A percentile compares a stretch with the other conserved stretches of the same genome.
Conservation (phyloP, 2,113 vertebrate species). For the Cephalopholis sonnerati region DNA sequence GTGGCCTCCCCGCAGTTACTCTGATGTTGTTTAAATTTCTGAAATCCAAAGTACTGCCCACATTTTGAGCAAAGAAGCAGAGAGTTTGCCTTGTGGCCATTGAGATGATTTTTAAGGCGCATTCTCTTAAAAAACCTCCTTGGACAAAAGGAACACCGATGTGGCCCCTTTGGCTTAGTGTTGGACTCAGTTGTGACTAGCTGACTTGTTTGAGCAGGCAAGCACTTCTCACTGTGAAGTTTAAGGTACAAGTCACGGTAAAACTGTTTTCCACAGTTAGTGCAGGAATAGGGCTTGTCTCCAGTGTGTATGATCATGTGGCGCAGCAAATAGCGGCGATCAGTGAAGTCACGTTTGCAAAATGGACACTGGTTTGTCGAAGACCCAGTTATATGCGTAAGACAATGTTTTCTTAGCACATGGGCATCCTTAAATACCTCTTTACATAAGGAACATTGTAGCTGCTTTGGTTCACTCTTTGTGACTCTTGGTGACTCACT, state of each 20-base stretch:
- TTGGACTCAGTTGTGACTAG: neutral
- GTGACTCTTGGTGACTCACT: too few relatives aligned
- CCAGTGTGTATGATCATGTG: slow-evolving; percentile 82
- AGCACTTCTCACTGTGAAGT: slow-evolving; percentile 74
- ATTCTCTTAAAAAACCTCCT: slow-evolving; percentile 62
- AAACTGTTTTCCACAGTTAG: slow-evolving; percentile 79
- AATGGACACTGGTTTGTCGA: slow-evolving; percentile 79
- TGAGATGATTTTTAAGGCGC: slow-evolving; percentile 69
- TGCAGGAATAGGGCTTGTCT: slow-evolving; percentile 78
- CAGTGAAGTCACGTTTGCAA: slow-evolving; percentile 72
- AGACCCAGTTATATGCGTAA: slow-evolving; percentile 74
- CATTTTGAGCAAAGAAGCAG: slow-evolving; percentile 78
- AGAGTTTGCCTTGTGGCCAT: slow-evolving; percentile 72
- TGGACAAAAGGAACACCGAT: slow-evolving; percentile 76
- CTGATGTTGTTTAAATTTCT: slow-evolving; percentile 69
- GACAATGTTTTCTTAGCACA: slow-evolving; percentile 76
- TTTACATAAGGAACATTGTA: slow-evolving; percentile 78
- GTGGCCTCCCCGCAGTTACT: slow-evolving; percentile 18
- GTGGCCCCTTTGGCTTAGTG: slow-evolving; percentile 10
- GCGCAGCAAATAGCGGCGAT: slow-evolving; percentile 72
- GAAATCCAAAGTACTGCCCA: slow-evolving; percentile 74
- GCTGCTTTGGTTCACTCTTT: slow-evolving; percentile 20
- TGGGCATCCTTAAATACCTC: slow-evolving; percentile 70
- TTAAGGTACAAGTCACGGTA: slow-evolving; percentile 58
- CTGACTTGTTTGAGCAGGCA: neutral